Base-by-base conservation (phyloP, 1,140 invertebrate genomes). In the Macrosteles quadrilineatus region DNA sequence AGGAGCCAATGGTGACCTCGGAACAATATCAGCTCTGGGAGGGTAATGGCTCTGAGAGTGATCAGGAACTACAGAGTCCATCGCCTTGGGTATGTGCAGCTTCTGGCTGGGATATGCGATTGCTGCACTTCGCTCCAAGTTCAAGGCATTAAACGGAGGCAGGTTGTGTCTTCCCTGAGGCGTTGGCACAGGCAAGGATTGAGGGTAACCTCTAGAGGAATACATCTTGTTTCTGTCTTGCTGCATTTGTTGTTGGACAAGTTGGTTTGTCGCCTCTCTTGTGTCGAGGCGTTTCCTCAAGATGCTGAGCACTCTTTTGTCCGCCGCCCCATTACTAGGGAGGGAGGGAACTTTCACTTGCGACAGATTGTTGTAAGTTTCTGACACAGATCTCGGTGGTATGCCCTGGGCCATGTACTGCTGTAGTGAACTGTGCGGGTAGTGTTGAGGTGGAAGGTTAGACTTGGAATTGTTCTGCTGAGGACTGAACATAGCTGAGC, bases 281-380 rank as follows among this genome's bases (percentile, higher is more conserved):
- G 84, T 87, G 79, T 91, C 88, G 70, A 90, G 79, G 76, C 85
- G 90, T 72, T 86, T 89, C 73, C 89, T 82, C 45, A 91, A 76
- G 67, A 90, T 83, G 75, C 85, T 90, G 63, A 90, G 78, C 19
- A 90, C 87, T 47, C 85, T 81, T 77, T 89, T 90, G 75, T 90
- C 85, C 23, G 86, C 87, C 19, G 85, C 84, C 21, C 71, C 57
- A 67, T 45, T 47, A 29, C 30, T 67, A 32, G 67, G 67, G 53
- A 62, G 47, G 9, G 25, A 27, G 1, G 50, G 32, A 36, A 45
- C 21, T 32, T 43, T 57, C 2, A 21, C 29, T 19, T 57, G 32
- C 1, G 21, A 6, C 30, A 27, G 11, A 9, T 59, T 53, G 21
- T 69, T 31, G 30, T 57, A 59, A 29, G 57, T 9, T 47, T 67